phyloP scores from a whole-genome alignment of 2,888 invertebrate species.

The Spisula solida region DNA sequence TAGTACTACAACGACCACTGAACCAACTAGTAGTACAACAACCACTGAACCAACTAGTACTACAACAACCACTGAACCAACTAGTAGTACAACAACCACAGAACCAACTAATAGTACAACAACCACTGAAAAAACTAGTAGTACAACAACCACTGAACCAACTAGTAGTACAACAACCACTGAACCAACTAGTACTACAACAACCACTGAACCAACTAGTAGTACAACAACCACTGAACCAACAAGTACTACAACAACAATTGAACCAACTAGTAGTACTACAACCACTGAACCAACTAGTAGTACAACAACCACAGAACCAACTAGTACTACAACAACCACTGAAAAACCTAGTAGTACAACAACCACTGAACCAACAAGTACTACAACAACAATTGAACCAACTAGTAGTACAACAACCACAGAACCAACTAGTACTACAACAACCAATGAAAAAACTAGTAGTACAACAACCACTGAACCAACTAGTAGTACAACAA shows the following conservation, averaged over 20 bases:
- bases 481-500: not conserved
- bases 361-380: not conserved
- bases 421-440: not conserved
- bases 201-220: not conserved
- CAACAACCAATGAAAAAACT: not conserved
- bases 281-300: not conserved
- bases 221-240: not conserved
- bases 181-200: not conserved
- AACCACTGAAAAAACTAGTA: not conserved
- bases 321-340: not conserved
- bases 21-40: not conserved
- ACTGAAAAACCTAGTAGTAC: not conserved
- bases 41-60: not conserved
- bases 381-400: not conserved
- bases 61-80: not conserved
- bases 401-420: not conserved
- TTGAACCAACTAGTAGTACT: not conserved
- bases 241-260: not conserved
- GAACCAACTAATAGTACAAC: not conserved
- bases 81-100: not conserved
- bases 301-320: not conserved
- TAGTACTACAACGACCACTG: not conserved
- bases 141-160: not conserved
- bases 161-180: not conserved
- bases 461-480: not conserved